Conservation (phyloP, 2,888 invertebrate species). For the Drosophila nigritarsus region DNA sequence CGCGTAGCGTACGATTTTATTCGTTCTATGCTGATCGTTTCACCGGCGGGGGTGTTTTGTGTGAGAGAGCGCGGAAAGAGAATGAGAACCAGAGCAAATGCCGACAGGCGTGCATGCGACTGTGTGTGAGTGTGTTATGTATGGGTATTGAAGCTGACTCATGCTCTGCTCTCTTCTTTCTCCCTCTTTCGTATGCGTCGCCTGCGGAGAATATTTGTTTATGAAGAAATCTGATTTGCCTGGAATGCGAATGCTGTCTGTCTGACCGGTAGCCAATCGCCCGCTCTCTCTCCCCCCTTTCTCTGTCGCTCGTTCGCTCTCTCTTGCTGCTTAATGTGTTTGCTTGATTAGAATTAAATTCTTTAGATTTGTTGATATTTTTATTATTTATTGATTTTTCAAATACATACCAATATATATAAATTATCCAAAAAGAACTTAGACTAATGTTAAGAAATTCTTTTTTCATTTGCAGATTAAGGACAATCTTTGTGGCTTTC, state of each 20-base stretch:
- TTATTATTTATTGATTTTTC: background rate
- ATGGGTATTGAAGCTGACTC: slow-evolving; percentile 47
- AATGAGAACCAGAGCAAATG: slow-evolving; percentile 26
- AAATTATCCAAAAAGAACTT: background rate
- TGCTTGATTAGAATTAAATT: slow-evolving; percentile 5
- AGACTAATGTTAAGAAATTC: slow-evolving; percentile 10
- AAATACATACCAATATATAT: background rate
- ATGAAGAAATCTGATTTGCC: slow-evolving; percentile 79
- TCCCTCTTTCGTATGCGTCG: slow-evolving; percentile 12
- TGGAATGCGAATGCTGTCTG: slow-evolving; percentile 76
- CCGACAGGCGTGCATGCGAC: slow-evolving; percentile 1
- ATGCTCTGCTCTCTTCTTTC: slow-evolving; percentile 2
- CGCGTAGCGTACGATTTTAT: slow-evolving; percentile 3
- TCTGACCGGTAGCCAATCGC: slow-evolving; percentile 7
- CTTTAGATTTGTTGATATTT: slow-evolving; percentile 4
- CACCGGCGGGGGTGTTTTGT: slow-evolving; percentile 44
- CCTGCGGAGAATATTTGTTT: slow-evolving; percentile 63
- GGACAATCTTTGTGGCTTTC: slow-evolving; percentile 40
- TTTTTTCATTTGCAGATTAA: slow-evolving; percentile 38
- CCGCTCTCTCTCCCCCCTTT: background rate
- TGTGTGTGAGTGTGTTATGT: background rate
- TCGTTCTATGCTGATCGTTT: slow-evolving; percentile 31
- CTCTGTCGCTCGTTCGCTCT: background rate
- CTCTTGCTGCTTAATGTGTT: slow-evolving; percentile 1
- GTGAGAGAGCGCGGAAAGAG: slow-evolving; percentile 21